Evolutionary conservation across 92 coral and sea anemone genomes (phyloP).

Genomic region (Porites cylindrica): DNA sequence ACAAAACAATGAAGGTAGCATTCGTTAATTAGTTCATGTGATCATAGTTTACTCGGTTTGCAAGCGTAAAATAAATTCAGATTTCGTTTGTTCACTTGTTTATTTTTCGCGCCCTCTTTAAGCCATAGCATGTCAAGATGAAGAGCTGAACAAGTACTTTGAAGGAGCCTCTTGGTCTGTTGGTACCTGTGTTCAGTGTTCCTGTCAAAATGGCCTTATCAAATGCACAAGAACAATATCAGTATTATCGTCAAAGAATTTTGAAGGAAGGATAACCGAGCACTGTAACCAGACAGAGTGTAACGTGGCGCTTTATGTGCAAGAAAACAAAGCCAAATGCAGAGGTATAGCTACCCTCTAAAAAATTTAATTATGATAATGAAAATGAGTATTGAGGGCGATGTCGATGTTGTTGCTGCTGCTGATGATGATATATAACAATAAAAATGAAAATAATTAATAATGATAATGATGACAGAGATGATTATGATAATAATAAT

Average conservation of each 20-base stretch:
- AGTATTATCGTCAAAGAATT: not conserved
- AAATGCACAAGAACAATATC: not conserved
- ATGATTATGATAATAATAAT: too few relatives aligned
- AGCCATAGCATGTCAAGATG: slow-evolving; percentile 2
- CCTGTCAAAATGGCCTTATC: not conserved
- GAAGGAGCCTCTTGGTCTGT: not conserved
- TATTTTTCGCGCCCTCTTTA: not conserved
- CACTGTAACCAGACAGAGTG: not conserved
- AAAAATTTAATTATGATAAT: not conserved
- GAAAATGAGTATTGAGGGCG: too few relatives aligned
- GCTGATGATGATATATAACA: too few relatives aligned
- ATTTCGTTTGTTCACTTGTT: not conserved
- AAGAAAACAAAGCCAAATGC: not conserved
- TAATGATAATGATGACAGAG: too few relatives aligned
- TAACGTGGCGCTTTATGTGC: not conserved
- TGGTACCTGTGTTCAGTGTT: slow-evolving; percentile 1
- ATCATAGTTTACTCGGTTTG: not conserved
- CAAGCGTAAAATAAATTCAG: not conserved
- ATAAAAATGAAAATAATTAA: too few relatives aligned
- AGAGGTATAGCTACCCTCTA: not conserved
- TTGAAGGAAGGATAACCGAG: not conserved
- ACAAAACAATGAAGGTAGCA: too few relatives aligned
- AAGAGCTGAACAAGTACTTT: slow-evolving; percentile 4
- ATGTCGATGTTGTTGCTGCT: too few relatives aligned
- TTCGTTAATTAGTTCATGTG: too few relatives aligned